phyloP scores from a whole-genome alignment of 2,888 invertebrate genomes.

The Falcaria lacertinaria region DNA sequence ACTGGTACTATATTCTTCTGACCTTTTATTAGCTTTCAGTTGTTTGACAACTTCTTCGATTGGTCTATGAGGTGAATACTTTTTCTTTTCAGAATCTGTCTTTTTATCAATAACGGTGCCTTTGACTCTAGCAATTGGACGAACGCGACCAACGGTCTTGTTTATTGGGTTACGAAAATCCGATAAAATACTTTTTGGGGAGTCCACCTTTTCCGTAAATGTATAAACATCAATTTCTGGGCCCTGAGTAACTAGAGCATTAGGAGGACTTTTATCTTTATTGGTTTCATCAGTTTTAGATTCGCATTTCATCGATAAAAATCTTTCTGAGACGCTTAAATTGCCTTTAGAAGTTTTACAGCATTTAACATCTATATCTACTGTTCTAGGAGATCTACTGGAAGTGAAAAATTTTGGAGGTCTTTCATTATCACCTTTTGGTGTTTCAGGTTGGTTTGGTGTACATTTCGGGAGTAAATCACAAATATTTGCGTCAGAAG shows the following conservation, averaged over 20 bases:
- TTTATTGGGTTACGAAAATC: constrained; percentile 63
- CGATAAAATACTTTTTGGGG: constrained; percentile 68
- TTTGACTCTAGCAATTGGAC: constrained; percentile 73
- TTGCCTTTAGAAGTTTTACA: constrained; percentile 72
- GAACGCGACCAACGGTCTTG: constrained; percentile 66
- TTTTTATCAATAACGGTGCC: constrained; percentile 72
- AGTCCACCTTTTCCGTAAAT: constrained; percentile 72
- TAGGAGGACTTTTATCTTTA: constrained; percentile 53
- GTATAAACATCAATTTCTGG: constrained; percentile 72
- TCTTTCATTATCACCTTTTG: constrained; percentile 61
- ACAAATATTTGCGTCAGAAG: constrained; percentile 10
- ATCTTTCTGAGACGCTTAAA: constrained; percentile 65
- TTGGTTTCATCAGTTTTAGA: constrained; percentile 50
- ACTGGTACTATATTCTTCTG: constrained; percentile 49
- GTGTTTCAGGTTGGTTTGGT: constrained; percentile 37
- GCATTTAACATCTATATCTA: constrained; percentile 71
- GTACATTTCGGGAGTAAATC: constrained; percentile 21
- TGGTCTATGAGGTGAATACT: constrained; percentile 68
- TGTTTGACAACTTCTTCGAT: constrained; percentile 74
- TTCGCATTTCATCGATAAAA: constrained; percentile 63
- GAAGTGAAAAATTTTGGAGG: constrained; percentile 74
- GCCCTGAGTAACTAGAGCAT: constrained; percentile 60
- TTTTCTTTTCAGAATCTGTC: constrained; percentile 65
- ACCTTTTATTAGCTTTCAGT: constrained; percentile 62
- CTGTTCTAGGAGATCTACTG: constrained; percentile 59